phyloP scores from a whole-genome alignment of 2,113 vertebrate species.

The Pandion haliaetus region DNA sequence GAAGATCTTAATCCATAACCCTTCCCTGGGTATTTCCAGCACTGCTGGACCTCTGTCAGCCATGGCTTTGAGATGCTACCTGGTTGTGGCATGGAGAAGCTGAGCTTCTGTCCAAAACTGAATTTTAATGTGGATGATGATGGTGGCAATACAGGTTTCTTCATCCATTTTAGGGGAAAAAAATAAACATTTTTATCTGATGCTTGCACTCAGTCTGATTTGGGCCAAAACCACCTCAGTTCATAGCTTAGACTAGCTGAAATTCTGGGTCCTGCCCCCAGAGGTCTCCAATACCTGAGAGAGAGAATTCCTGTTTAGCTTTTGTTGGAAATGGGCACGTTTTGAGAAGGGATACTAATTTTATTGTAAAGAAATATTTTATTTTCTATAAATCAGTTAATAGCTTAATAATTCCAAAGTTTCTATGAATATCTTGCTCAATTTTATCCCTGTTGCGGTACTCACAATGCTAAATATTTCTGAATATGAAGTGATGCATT shows the following conservation, averaged over 20 bases:
- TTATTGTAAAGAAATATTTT: background rate
- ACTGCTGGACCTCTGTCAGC: background rate
- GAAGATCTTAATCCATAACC: background rate
- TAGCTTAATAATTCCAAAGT: background rate
- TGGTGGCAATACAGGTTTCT: background rate
- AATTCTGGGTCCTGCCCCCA: background rate
- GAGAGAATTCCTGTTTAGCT: background rate
- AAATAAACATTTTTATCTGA: background rate
- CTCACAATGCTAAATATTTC: background rate
- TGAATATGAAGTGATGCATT: background rate
- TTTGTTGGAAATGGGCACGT: background rate
- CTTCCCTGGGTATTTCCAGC: background rate
- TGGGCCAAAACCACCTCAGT: background rate
- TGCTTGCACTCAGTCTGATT: background rate
- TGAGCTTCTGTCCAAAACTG: background rate
- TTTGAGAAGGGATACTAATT: background rate
- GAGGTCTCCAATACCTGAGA: background rate
- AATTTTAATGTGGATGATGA: accelerated
- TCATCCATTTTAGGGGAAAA: background rate
- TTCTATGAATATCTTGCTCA: background rate
- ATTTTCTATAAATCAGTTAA: background rate
- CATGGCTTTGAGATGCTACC: background rate
- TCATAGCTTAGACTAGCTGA: background rate
- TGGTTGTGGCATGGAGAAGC: background rate
- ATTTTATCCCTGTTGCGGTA: background rate